Conservation (phyloP, 2,113 vertebrate species). For the Pseudorasbora parva region DNA sequence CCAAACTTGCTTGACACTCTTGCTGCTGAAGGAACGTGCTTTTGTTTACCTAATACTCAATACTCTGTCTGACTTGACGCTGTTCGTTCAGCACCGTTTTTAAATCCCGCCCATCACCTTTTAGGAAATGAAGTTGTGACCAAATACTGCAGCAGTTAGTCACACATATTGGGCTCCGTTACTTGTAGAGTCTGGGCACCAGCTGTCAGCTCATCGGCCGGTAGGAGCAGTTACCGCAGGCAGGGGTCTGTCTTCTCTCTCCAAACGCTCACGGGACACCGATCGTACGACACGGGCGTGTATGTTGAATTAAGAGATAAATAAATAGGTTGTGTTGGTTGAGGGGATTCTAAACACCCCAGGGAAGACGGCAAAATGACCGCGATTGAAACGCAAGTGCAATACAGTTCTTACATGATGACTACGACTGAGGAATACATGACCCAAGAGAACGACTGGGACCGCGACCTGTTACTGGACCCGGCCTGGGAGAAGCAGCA, state of each 20-base stretch:
- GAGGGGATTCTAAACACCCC: constrained; percentile 47
- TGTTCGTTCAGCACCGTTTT: not conserved
- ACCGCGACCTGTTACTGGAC: constrained; percentile 69
- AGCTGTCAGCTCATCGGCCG: constrained; percentile 50
- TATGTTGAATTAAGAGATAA: constrained; percentile 45
- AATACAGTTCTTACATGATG: constrained; percentile 66
- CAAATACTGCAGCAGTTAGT: constrained; percentile 48
- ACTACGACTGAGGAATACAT: constrained; percentile 71
- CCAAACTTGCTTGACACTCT: not conserved
- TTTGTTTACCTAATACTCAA: not conserved
- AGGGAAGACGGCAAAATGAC: constrained; percentile 53
- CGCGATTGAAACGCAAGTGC: constrained; percentile 62
- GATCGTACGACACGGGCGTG: constrained; percentile 21
- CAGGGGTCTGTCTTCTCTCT: constrained; percentile 38
- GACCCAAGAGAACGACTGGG: constrained; percentile 75
- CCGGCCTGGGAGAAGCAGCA: constrained; percentile 84
- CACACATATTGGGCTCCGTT: constrained; percentile 60
- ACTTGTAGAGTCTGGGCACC: constrained; percentile 51
- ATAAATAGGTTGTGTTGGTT: constrained; percentile 4
- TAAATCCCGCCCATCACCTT: constrained; percentile 47
- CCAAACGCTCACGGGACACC: constrained; percentile 22
- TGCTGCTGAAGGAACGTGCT: not conserved
- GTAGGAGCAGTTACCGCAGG: constrained; percentile 46
- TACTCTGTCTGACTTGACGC: not conserved
- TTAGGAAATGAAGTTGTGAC: constrained; percentile 37